Conservation (phyloP, 2,888 invertebrate species). For the Oscheius sp. region DNA sequence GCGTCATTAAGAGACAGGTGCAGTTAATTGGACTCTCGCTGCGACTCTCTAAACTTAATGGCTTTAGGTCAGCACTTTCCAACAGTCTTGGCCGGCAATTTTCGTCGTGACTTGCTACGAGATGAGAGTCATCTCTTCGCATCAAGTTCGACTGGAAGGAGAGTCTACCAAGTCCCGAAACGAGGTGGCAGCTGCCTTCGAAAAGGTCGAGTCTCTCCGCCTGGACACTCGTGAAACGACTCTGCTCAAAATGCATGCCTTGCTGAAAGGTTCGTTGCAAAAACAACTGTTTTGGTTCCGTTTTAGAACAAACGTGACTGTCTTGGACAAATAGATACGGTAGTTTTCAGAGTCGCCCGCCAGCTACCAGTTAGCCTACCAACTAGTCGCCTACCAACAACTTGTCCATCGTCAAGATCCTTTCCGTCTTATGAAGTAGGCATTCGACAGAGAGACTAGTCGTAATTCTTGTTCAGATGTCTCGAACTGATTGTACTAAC, state of each 20-base stretch:
- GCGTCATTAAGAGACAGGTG: constrained; percentile 5
- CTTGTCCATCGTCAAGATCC: constrained; percentile 54
- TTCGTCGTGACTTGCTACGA: constrained; percentile 45
- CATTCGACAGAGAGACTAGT: background rate
- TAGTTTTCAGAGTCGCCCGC: constrained; percentile 43
- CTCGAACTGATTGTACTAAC: constrained; percentile 38
- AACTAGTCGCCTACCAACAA: constrained; percentile 61
- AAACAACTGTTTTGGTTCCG: background rate
- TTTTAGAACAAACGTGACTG: constrained; percentile 21
- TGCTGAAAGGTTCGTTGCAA: constrained; percentile 54
- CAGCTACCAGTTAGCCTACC: constrained; percentile 48
- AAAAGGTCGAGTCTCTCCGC: constrained; percentile 49
- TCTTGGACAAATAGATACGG: constrained; percentile 10
- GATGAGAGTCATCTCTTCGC: constrained; percentile 41
- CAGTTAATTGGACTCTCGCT: too few relatives aligned
- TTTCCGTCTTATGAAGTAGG: constrained; percentile 57
- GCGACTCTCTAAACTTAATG: too few relatives aligned
- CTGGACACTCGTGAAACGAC: constrained; percentile 56
- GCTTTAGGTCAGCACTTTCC: constrained; percentile 43
- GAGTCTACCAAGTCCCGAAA: constrained; percentile 37
- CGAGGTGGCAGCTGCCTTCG: constrained; percentile 45
- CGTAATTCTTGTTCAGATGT: constrained; percentile 37
- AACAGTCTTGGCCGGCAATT: constrained; percentile 49
- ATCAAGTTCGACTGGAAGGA: constrained; percentile 10
- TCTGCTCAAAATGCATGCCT: constrained; percentile 50